phyloP scores from a whole-genome alignment of 2,888 invertebrate genomes.

The Chaetogeoica ovagalla region DNA sequence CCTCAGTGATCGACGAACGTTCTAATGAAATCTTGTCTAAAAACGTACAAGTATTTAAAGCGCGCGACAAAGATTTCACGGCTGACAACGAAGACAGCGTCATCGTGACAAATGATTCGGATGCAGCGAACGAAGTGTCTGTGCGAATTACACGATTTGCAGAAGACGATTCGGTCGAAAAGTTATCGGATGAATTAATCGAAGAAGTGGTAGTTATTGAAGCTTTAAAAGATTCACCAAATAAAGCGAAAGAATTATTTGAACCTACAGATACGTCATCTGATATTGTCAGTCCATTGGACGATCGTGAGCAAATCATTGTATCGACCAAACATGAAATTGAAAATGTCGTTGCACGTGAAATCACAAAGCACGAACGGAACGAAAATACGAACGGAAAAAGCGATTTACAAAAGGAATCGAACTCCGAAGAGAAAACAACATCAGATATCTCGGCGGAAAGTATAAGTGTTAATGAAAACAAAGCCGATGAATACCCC shows the following conservation, averaged over 20 bases:
- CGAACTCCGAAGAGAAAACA: neutral
- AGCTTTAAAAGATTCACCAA: slow-evolving; percentile 39
- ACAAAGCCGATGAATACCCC: slow-evolving; percentile 2
- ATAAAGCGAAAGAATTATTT: slow-evolving; percentile 51
- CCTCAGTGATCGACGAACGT: neutral
- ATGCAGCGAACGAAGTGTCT: neutral
- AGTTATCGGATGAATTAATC: neutral
- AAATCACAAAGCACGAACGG: too few relatives aligned
- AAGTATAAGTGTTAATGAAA: neutral
- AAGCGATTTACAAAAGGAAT: too few relatives aligned
- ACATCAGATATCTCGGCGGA: too few relatives aligned
- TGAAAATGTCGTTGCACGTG: too few relatives aligned
- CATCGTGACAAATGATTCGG: too few relatives aligned
- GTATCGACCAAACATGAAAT: slow-evolving; percentile 30
- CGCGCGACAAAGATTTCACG: neutral
- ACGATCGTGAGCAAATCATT: too few relatives aligned
- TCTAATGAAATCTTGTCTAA: neutral
- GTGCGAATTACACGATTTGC: neutral
- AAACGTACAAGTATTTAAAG: neutral
- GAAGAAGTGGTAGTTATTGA: slow-evolving; percentile 48
- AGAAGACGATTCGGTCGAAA: neutral
- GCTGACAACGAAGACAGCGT: neutral
- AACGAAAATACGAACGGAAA: too few relatives aligned
- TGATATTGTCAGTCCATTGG: neutral
- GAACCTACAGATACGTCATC: neutral